Base-by-base conservation (phyloP, 1,140 invertebrate species). In the Agraylea sexmaculata region DNA sequence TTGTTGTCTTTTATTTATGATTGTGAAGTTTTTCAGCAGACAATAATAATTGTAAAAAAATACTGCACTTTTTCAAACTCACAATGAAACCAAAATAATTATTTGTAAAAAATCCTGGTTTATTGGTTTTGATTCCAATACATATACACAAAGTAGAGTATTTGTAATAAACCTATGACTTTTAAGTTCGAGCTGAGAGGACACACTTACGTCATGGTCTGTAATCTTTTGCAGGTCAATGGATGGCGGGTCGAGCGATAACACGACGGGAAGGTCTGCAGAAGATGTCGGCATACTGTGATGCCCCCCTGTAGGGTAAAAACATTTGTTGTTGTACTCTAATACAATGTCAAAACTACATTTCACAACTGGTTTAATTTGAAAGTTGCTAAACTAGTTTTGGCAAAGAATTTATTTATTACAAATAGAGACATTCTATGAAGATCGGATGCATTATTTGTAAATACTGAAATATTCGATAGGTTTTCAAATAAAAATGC, bases 181-280 rank as follows among this genome's bases (percentile, higher is more conserved):
- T 13, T 8, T 6, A 8, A 32, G 15, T 32, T 10, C 23, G 23
- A n/a, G 23, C 23, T 6, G n/a, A n/a, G 23, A n/a, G 23, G 7
- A n/a, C 6, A 17, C 13, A 30, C 43, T 45, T 45, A 45, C 43
- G 43, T 45, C 43, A 45, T 45, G 30, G 13, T 34, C 11, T n/a
- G 30, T 45, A 36, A 45, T 45, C 43, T 40, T 29, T 15, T 20
- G 10, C 12, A 27, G 43, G 43, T 40, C 38, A 37, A 10, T 30
- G 27, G 18, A 22, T 30, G 43, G 2, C 25, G 43, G 43, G 43
- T 45, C 38, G 23, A 33, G 38, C 15, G 43, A 45, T 41, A 45
- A 37, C 10, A 40, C 43, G 30, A 45, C 29, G 40, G 43, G 43
- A 37, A 45, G 43, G 34, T 27, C 38, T 29, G 17, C 30, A 16